Base-by-base conservation (phyloP, 2,113 vertebrate genomes). In the Reinhardtius hippoglossoides region DNA sequence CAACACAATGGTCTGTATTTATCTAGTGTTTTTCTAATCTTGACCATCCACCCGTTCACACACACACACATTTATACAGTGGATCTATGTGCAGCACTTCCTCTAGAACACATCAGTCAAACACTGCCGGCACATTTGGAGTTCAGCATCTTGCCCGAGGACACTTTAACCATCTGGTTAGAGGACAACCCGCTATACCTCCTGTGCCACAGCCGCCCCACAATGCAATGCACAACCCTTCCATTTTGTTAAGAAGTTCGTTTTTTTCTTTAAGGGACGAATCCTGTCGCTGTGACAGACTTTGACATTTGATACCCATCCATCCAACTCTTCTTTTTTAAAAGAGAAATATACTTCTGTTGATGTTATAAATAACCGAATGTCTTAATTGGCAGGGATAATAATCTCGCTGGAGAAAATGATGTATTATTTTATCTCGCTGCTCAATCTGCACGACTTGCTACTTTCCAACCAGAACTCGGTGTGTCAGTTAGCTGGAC, bases 401-500 rank as follows among this genome's bases (percentile, higher is more conserved):
- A 31, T 31, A 31, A 31, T 31, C 31, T 31, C 7, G 31, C 7
- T 31, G 6, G 31, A 31, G 31, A 31, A 31, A 31, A 31, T 31
- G 1, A 31, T 31, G 31, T 31, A 40, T 48, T 48, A 48, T 58
- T 64, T 42, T 59, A 68, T 26, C 0, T 54, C 55, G 20, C 40
- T 71, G 26, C 3, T 62, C 46, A 62, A 35, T 37, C 35, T 1
- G 0, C 31, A 10, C 3, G 15, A 35, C n/a, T 21, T 21, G 18
- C 12, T 55, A 56, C 0, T 59, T 42, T 56, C 26, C 69, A 67
- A 44, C 42, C 68, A 37, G 9, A 37, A 8, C 44, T 16, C 3
- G 50, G 40, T 56, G 40, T 55, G 26, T 67, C 60, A 73, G 54
- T 63, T 42, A 10, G 18, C 65, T 74, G 66, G 66, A 79, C 31